Evolutionary conservation across 1,140 invertebrate genomes (phyloP), one percentile per base, ranked within the genome.

Genomic region (Brachionus calyciflorus): DNA sequence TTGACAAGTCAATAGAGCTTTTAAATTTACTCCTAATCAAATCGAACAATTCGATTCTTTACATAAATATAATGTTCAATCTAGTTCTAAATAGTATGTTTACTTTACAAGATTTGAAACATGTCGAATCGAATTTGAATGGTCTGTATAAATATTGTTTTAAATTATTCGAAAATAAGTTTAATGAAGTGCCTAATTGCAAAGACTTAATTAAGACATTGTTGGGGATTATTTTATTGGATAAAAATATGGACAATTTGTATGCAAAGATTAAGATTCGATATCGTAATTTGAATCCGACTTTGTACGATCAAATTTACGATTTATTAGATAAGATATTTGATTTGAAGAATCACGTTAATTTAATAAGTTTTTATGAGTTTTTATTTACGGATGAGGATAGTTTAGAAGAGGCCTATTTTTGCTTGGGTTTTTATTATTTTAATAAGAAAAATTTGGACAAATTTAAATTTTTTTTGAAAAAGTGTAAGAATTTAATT

Each of bases 21-120:
- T 14, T 57, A 12, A 57, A 57, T 57, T 33, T 57, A 33, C 30
- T 57, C 10, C 17, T 57, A n/a, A 33, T 57, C n/a, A 57, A 57
- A 33, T 57, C 53, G 3, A 19, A n/a, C 10, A 12, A 28, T n/a
- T 57, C 24, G 3, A 28, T 57, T 14, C 21, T 57, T 3, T 57
- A 57, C 14, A 14, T 57, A 7, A 17, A 57, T 3, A 57, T 33
- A 3, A 14, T 57, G 5, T 57, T 57, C 19, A 33, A 57, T 57
- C n/a, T 24, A 10, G 21, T 57, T 9, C 10, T 12, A 2, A 28
- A 17, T 14, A 17, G n/a, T 28, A 9, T 57, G 3, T 28, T 57
- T 28, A 33, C 3, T 6, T 10, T 33, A 5, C 30, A 28, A 3
- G 53, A 57, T 9, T 14, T 24, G 7, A 57, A 57, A 19, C 12